Conservation (phyloP, 2,888 invertebrate genomes). For the Apoda limacodes region DNA sequence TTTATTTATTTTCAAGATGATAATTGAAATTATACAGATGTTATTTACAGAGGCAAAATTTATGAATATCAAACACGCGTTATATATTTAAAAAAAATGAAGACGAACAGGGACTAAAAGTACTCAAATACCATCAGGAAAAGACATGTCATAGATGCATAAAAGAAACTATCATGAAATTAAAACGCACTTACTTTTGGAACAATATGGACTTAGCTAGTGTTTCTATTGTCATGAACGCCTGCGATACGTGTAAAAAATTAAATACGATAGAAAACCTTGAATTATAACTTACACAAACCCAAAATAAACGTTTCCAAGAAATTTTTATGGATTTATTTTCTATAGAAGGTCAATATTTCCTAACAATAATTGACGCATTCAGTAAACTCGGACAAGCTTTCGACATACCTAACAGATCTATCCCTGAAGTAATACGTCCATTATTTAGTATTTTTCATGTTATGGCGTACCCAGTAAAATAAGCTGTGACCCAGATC, state of each 20-base stretch:
- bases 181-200: too few relatives aligned
- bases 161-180: constrained; percentile 12
- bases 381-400: constrained; percentile 26
- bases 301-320: constrained; percentile 8
- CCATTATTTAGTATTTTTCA: constrained; percentile 23
- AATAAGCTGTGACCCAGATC: too few relatives aligned
- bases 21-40: constrained; percentile 2
- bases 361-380: constrained; percentile 14
- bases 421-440: constrained; percentile 22
- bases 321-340: constrained; percentile 12
- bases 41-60: constrained; percentile 3
- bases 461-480: too few relatives aligned
- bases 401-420: constrained; percentile 16
- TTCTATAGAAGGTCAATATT: constrained; percentile 9
- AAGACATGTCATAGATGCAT: constrained; percentile 17
- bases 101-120: constrained; percentile 5
- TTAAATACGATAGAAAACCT: constrained; percentile 15
- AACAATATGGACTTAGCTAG: constrained; percentile 8
- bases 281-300: constrained; percentile 9
- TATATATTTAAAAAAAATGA: constrained; percentile 13
- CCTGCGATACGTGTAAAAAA: too few relatives aligned
- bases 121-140: constrained; percentile 11
- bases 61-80: constrained; percentile 7
- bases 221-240: constrained; percentile 13
- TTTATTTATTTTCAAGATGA: constrained; percentile 11